Evolutionary conservation across 2,113 vertebrate genomes (phyloP), one percentile per base, ranked within the genome.

Genomic region (Sprattus sprattus): DNA sequence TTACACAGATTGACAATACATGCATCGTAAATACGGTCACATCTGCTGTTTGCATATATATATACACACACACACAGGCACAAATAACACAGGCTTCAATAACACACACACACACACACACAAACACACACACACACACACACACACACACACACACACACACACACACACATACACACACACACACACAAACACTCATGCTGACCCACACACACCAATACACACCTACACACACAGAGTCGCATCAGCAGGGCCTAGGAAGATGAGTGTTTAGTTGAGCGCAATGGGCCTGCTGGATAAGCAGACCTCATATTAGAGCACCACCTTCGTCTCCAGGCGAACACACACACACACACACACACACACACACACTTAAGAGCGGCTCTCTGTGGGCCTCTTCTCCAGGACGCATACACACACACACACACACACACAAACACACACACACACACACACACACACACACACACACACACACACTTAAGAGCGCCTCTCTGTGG

Each of bases 241-340:
- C 46, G 10, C 10, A 47, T 47, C 46, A 47, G 10, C 46, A 47
- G 46, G 46, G 1, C 46, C 6, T 47, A 6, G 3, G 46, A 47
- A 47, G 46, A 47, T 47, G 46, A 47, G 46, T 47, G 46, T 47
- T 47, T 52, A 52, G 50, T 52, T 52, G 50, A 52, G 10, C 50
- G 0, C 11, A 15, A 13, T 52, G 50, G 50, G 10, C 50, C 50
- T 3, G 11, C 50, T 52, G 50, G 83, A 85, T 87, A 88, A 87
- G 85, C 86, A 87, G 46, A 45, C 57, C 78, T 86, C 82, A 89
- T 60, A 89, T n/a, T n/a, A 86, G 81, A 87, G 88, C 85, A 89
- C 85, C 89, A 90, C 89, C 89, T 54, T 80, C 46, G n/a, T n/a
- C n/a, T n/a, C n/a, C n/a, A n/a, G n/a, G n/a, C n/a, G n/a, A n/a